Evolutionary conservation across 1,140 invertebrate species (phyloP), one percentile per base, ranked within the genome.

Genomic region (Ruditapes philippinarum): DNA sequence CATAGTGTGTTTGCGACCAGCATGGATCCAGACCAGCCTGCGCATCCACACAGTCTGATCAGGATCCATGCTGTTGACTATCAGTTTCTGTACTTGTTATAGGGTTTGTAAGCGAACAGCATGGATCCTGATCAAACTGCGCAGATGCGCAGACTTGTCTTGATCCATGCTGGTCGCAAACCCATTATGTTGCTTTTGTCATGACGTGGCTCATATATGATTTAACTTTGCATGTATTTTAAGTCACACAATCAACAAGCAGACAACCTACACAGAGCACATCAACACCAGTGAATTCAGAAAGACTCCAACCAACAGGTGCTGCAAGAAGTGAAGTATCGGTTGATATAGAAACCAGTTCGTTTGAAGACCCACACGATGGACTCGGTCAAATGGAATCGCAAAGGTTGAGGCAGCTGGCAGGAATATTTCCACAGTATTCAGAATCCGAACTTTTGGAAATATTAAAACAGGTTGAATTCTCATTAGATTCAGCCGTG

Each of bases 341-440:
- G 3, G 49, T 78, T 51, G 22, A 45, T 14, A 54, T 54, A 22
- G 74, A 49, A 31, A 78, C 45, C 22, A 0, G 19, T n/a, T 25
- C 54, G 9, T 33, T 3, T 54, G 3, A 17, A 38, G 74, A 54
- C 22, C 0, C 42, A n/a, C 2, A 51, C 11, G 70, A 74, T 31
- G 42, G 28, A 17, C 11, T 36, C 0, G 19, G 49, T 31, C 17
- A 1, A 36, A 19, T 5, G 17, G 74, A 78, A 51, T 19, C 4
- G 14, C 25, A 33, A 28, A 31, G 28, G 22, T 45, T 78, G 2
- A 78, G 19, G 28, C 42, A 49, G 45, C 25, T 78, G 36, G 22
- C 74, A 12, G 74, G 49, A 3, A 78, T 78, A 2, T 78, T 40
- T 54, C 74, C 74, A 54, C 74, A 78, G 45, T 78, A 78, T 78